Base-by-base conservation (phyloP, 2,797 vertebrate genomes). In the Myoxocephalus aenaeus region DNA sequence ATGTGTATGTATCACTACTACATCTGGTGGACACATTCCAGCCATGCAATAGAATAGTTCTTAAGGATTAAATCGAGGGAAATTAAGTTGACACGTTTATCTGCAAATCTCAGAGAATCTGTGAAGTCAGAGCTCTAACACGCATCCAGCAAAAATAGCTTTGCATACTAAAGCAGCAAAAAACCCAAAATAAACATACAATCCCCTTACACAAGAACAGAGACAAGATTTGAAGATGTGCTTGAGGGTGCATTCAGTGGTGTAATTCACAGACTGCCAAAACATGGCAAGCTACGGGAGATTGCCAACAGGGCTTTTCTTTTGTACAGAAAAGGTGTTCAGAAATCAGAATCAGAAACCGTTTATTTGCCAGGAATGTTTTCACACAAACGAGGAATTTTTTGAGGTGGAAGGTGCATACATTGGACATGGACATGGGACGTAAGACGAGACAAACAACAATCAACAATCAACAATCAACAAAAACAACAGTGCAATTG, bases 101-200 rank as follows among this genome's bases (percentile, higher is more conserved):
- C 10, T 22, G 57, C 15, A 14, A 13, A 54, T 73, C 51, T 40
- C 13, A 38, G 32, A 69, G 59, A 75, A 57, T 36, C 53, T 56
- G 29, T 32, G 29, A 32, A 34, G 65, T 67, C 40, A 50, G 7
- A 59, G 46, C 14, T 74, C 22, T 20, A n/a, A 46, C 53, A 48
- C 3, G 3, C 51, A 69, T 15, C 54, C 12, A 6, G 22, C 5
- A 32, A 51, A 53, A 65, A 29, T 14, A 69, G 70, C 62, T 58
- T 57, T 81, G 38, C 51, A 73, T 64, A 20, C 36, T 36, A 50
- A 71, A 77, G 38, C 11, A 70, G n/a, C 20, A 18, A 78, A 36
- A 15, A 1, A 1, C n/a, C 63, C 53, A 87, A 88, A 87, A 83
- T 85, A 86, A 82, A 82, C 17, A 66, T 5, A 12, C 2, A 70